Evolutionary conservation across 1,140 invertebrate species (phyloP), one percentile per base, ranked within the genome.

Genomic region (Cryptotermes secundus): DNA sequence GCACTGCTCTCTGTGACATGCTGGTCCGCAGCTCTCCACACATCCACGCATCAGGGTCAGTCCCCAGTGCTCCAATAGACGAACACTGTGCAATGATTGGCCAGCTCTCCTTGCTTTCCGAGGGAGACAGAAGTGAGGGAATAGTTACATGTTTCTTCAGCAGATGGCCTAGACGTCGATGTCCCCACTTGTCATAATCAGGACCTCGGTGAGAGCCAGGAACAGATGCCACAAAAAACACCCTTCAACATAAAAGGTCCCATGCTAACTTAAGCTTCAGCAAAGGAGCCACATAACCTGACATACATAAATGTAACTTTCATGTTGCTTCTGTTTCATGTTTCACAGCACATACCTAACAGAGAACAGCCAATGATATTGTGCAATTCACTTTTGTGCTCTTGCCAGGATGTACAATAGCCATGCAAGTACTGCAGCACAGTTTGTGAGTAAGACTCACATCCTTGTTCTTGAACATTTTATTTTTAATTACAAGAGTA

Each of bases 31-130:
- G 93, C 85, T 95, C 93, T 38, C 91, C 90, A 79, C 90, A 89
- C 19, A 97, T 87, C 96, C 96, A 97, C 24, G 91, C 89, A n/a
- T 93, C 91, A 45, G 93, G 91, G 85, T 90, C 92, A 9, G 93
- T 89, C 16, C 97, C 97, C 59, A 97, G 92, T 49, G 94, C 95
- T 12, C 98, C 97, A 84, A 99, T 96, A 86, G 97, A 98, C 24
- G 97, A 98, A 86, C 96, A 96, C 90, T 99, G 97, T 26, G 94
- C 94, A 42, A 98, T 89, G 12, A 96, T 88, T 34, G 92, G 91
- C 94, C 95, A 96, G 87, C 90, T 85, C 35, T 91, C 88, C 83
- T 89, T 88, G 10, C 92, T 91, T 84, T 90, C 89, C 19, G 53
- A 59, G 53, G 59, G 59, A 31, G 59, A 72, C 26, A 72, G n/a